A percentile compares a stretch with the other conserved stretches of the same genome.
phyloP scores from a whole-genome alignment of 2,888 invertebrate genomes.

The Mimachlamys varia region DNA sequence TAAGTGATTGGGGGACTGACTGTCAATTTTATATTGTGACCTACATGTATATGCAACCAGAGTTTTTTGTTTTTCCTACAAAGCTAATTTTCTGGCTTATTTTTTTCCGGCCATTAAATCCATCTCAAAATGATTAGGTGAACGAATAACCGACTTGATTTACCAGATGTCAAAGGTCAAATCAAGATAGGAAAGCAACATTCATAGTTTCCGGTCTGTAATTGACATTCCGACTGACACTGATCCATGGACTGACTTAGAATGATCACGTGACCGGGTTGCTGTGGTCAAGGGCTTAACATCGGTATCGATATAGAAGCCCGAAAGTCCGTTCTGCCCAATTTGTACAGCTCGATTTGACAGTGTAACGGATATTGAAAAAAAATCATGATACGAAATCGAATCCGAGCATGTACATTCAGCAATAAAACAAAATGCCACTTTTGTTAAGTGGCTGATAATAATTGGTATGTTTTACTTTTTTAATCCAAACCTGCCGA shows the following conservation, averaged over 20 bases:
- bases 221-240: not conserved
- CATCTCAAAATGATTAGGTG: too few relatives aligned
- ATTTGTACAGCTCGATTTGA: not conserved
- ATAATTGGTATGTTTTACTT: too few relatives aligned
- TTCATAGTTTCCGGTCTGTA: not conserved
- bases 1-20: too few relatives aligned
- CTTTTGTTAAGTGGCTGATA: too few relatives aligned
- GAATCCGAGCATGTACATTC: not conserved
- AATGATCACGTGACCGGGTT: not conserved
- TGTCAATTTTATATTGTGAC: too few relatives aligned
- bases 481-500: not conserved
- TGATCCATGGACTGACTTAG: not conserved
- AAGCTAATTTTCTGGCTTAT: too few relatives aligned
- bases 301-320: not conserved
- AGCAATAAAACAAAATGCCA: too few relatives aligned
- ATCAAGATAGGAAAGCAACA: slow-evolving; percentile 9
- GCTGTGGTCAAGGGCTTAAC: not conserved
- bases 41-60: too few relatives aligned
- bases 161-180: not conserved
- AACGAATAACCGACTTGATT: too few relatives aligned
- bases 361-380: not conserved
- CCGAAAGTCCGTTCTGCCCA: not conserved
- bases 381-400: not conserved
- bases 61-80: too few relatives aligned
- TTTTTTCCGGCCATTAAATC: too few relatives aligned